Evolutionary conservation across 2,113 vertebrate genomes (phyloP).

Genomic region (Erythrocercus mccallii): DNA sequence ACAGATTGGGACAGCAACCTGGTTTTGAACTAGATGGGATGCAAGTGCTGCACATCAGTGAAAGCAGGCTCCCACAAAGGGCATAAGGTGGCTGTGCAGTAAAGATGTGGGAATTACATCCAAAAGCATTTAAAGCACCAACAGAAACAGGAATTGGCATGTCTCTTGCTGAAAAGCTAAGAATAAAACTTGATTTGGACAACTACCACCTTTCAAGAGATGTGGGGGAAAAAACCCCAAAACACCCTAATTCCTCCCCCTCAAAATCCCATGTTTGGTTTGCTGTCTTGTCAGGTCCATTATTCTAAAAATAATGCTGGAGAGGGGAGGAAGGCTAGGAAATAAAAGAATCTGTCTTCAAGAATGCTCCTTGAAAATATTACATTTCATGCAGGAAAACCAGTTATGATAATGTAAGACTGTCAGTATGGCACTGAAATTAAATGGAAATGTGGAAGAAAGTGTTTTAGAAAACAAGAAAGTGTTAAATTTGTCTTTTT

Average conservation of each 20-base stretch:
- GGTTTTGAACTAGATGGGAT: background rate
- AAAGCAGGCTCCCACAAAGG: background rate
- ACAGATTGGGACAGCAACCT: background rate
- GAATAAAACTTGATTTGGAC: background rate
- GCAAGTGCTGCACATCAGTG: background rate
- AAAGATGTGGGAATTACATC: background rate
- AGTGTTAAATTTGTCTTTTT: background rate
- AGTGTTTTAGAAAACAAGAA: background rate
- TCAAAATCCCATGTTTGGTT: background rate
- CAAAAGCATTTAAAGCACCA: background rate
- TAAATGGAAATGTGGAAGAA: background rate
- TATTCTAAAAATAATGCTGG: background rate
- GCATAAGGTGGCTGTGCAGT: background rate
- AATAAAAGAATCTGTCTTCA: background rate
- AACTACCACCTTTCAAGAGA: background rate
- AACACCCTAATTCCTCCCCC: background rate
- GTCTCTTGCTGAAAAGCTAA: background rate
- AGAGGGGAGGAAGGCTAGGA: background rate
- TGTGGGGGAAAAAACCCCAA: rapidly evolving
- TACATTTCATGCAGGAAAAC: background rate
- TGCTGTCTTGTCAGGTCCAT: background rate
- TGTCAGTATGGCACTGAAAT: background rate
- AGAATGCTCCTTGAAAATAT: background rate
- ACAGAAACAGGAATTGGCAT: background rate
- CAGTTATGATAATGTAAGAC: background rate